Percentiles rank a stretch among this genome's conserved stretches.
Evolutionary conservation across 2,113 vertebrate species (phyloP).

Genomic region (Ranitomeya imitator): DNA sequence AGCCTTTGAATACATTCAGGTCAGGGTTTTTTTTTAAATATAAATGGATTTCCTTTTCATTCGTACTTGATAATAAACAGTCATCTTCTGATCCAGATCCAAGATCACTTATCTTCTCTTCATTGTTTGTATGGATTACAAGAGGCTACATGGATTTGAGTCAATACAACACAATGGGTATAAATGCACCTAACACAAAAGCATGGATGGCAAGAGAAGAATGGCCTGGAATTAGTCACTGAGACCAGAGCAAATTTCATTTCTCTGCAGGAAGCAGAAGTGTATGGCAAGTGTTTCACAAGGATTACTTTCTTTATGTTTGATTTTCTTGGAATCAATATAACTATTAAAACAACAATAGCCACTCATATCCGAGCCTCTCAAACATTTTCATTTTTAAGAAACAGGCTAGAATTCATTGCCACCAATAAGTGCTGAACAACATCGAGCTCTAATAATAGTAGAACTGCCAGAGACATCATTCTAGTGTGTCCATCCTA

Average conservation of each 20-base stretch:
- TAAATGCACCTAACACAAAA: constrained; percentile 36
- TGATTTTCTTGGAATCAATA: constrained; percentile 28
- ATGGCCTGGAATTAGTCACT: constrained; percentile 17
- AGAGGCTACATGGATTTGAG: not conserved
- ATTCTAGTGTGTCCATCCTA: not conserved
- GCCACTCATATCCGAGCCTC: not conserved
- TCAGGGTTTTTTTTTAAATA: not conserved
- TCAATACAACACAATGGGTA: constrained; percentile 44
- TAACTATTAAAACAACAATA: constrained; percentile 46
- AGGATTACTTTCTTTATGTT: constrained; percentile 22
- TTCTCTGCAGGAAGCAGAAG: constrained; percentile 9
- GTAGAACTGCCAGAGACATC: not conserved
- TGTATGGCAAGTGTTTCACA: constrained; percentile 1
- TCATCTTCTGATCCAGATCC: constrained; percentile 21
- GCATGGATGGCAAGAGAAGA: constrained; percentile 16
- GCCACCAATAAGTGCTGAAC: not conserved
- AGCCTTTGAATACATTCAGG: constrained; percentile 10
- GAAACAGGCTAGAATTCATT: not conserved
- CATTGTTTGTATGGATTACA: constrained; percentile 43
- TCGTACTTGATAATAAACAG: not conserved
- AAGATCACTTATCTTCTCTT: constrained; percentile 34
- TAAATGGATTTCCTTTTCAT: constrained; percentile 23
- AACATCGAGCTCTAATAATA: not conserved
- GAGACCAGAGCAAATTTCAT: constrained; percentile 15
- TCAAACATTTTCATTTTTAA: constrained; percentile 24